These are phyloP conservation scores for Copidosoma aretas DNA, from an alignment of 2,888 invertebrate species.

Conservation along the genomic window DNA sequence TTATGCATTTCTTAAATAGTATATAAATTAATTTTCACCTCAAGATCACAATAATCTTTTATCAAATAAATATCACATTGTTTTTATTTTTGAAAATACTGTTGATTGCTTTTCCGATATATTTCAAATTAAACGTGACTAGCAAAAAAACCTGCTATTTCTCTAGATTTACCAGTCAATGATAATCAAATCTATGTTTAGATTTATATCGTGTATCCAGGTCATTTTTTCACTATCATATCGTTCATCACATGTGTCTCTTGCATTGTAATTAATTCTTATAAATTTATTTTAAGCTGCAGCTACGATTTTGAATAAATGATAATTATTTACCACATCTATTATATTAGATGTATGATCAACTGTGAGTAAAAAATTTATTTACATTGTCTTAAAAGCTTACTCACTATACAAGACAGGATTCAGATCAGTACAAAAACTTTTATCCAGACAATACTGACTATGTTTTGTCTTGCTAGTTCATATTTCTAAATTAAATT, in stretches of 20 bases:
- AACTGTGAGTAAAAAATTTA: conserved; percentile 32
- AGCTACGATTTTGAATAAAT: no score
- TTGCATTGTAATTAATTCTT: no score
- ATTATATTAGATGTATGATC: neutral
- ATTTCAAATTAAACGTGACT: no score
- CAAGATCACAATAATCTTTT: conserved; percentile 20
- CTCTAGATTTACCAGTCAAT: no score
- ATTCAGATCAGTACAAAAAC: conserved; percentile 34
- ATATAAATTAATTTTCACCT: conserved; percentile 25
- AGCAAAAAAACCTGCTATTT: no score
- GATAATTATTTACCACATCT: no score
- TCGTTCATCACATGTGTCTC: no score
- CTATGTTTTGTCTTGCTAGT: neutral
- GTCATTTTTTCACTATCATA: no score
- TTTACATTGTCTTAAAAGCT: conserved; percentile 34
- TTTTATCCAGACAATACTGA: conserved; percentile 7
- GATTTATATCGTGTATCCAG: no score
- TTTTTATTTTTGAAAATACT: conserved; percentile 33
- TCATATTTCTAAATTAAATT: neutral
- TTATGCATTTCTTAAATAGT: conserved; percentile 9
- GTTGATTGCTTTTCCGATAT: conserved; percentile 26
- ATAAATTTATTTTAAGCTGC: no score
- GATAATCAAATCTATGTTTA: no score
- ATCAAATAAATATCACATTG: conserved; percentile 35
- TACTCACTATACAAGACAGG: conserved; percentile 25